Evolutionary conservation across 1,140 invertebrate genomes (phyloP), one percentile per base, ranked within the genome.

Genomic region (Zaprionus lachaisei): DNA sequence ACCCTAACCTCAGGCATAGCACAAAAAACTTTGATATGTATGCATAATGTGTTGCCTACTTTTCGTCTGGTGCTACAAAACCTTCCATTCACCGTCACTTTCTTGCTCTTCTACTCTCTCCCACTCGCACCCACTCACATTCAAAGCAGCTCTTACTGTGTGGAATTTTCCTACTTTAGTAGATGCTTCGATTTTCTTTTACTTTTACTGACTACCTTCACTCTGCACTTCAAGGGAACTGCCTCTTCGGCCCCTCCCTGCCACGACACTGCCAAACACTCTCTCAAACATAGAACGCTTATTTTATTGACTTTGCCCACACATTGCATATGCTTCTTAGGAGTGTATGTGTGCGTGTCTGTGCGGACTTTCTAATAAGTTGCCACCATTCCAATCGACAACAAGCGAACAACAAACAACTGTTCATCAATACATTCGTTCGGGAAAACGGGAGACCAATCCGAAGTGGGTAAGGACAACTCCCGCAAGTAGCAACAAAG

Each of bases 371-470:
- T 90, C 86, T 90, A 90, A 90, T 90, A 90, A 90, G 82, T 90
- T 90, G 81, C 79, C 79, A 70, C 66, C 72, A 73, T 87, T 61
- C 62, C 71, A 64, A 70, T 70, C 74, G 64, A 80, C 81, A 75
- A 75, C 64, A 66, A 80, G 58, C 77, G 73, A 79, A 80, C 78
- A 87, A 87, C 81, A 89, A 89, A 83, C 84, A 89, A 84, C 84
- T 84, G 81, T 81, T 89, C 81, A 90, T 89, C 85, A 89, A 89
- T 89, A 89, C 84, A 90, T 89, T 89, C 77, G 79, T 62, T 89
- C 65, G 69, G 65, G 67, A 85, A 85, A 84, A 84, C 79, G 74
- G 62, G 62, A 47, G 68, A 68, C 37, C 41, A 60, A 61, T 5
- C 14, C 61, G 34, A 62, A 82, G 68, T 72, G 61, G 55, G 64